These are phyloP conservation scores for Hermodice carunculata DNA, from an alignment of 2,888 invertebrate genomes.

Conservation along the genomic window DNA sequence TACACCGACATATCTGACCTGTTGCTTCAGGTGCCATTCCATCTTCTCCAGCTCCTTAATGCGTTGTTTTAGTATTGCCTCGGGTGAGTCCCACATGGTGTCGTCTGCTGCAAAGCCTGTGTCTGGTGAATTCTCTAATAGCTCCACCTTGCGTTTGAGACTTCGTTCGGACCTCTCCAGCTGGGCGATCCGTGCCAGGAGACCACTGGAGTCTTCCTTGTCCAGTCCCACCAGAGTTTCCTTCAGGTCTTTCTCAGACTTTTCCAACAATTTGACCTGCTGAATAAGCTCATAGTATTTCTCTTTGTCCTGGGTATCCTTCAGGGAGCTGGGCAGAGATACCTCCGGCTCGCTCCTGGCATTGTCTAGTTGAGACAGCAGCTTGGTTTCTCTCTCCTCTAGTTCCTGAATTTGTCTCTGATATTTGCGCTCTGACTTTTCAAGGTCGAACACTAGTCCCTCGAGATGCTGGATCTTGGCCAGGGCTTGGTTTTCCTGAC, in stretches of 20 bases:
- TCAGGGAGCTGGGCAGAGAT: too few relatives aligned
- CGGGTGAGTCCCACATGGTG: conserved; percentile 52
- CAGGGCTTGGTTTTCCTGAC: conserved; percentile 12
- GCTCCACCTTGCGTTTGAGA: conserved; percentile 26
- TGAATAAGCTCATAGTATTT: conserved; percentile 17
- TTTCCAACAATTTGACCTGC: conserved; percentile 11
- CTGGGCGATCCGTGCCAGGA: conserved; percentile 21
- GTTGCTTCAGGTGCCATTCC: conserved; percentile 59
- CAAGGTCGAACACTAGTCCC: conserved; percentile 44
- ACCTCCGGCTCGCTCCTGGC: too few relatives aligned
- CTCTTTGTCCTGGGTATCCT: background rate
- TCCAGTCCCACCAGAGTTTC: conserved; percentile 37
- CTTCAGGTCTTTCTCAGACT: conserved; percentile 28
- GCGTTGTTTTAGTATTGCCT: conserved; percentile 57
- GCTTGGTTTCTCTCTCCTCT: background rate
- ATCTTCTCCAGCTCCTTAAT: conserved; percentile 61
- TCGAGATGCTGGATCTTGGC: conserved; percentile 42
- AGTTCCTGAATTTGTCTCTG: conserved; percentile 59
- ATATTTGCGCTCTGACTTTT: conserved; percentile 32
- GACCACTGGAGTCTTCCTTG: conserved; percentile 23
- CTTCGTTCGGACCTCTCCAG: conserved; percentile 33
- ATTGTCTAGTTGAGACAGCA: too few relatives aligned
- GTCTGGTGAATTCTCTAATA: conserved; percentile 22
- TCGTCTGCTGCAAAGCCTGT: background rate
- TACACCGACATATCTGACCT: conserved; percentile 43